Conservation (phyloP, 1,140 invertebrate genomes). For the Drosophila fuyamai region DNA sequence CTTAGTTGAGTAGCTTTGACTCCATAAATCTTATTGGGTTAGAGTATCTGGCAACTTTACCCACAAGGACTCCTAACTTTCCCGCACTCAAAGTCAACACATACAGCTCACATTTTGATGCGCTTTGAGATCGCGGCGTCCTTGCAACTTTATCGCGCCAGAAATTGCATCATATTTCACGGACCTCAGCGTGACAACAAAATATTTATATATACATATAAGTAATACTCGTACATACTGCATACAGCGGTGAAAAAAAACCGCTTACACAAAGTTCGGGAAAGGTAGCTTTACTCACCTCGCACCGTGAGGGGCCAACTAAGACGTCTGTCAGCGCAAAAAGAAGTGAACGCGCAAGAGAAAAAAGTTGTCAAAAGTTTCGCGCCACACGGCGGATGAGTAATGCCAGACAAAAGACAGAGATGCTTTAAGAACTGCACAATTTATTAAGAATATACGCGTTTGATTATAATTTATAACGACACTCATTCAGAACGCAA, state of each 20-base stretch:
- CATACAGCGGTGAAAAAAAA: neutral
- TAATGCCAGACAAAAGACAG: slow-evolving; percentile 53
- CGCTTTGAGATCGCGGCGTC: slow-evolving; percentile 57
- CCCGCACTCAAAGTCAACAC: slow-evolving; percentile 64
- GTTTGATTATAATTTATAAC: slow-evolving; percentile 73
- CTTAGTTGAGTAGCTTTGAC: too few relatives aligned
- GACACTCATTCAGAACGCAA: slow-evolving; percentile 53
- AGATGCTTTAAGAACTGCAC: slow-evolving; percentile 46
- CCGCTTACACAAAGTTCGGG: slow-evolving; percentile 31
- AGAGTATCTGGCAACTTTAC: slow-evolving; percentile 28
- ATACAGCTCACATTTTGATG: slow-evolving; percentile 61
- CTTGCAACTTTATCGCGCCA: slow-evolving; percentile 79
- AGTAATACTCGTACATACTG: slow-evolving; percentile 20
- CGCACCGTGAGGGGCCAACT: slow-evolving; percentile 27
- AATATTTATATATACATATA: slow-evolving; percentile 48
- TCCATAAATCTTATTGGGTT: neutral
- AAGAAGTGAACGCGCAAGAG: slow-evolving; percentile 1
- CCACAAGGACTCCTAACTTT: slow-evolving; percentile 21
- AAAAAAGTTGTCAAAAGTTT: slow-evolving; percentile 58
- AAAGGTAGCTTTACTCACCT: slow-evolving; percentile 42
- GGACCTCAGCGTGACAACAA: slow-evolving; percentile 64
- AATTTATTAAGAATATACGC: slow-evolving; percentile 57
- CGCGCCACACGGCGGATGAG: slow-evolving; percentile 66
- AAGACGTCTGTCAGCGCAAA: slow-evolving; percentile 55
- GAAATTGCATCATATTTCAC: slow-evolving; percentile 82